Evolutionary conservation across 2,888 invertebrate genomes (phyloP).

Genomic region (Athalia circularis): DNA sequence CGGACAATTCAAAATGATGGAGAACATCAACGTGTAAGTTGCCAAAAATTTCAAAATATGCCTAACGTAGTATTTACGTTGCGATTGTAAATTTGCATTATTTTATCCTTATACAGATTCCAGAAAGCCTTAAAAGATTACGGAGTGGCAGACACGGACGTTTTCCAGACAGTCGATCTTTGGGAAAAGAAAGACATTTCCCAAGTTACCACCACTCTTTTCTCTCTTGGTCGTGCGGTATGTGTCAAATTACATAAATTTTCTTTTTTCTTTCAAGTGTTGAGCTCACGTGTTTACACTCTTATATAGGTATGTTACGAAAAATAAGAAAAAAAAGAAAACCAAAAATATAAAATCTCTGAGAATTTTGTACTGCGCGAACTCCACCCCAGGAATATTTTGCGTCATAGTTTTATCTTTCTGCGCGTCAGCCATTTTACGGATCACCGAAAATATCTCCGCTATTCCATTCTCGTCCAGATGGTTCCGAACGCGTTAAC

Average conservation of each 20-base stretch:
- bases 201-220: conserved; percentile 89
- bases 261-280: background rate
- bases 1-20: conserved; percentile 99
- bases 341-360: background rate
- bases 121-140: conserved; percentile 90
- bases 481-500: background rate
- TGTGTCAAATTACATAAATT: background rate
- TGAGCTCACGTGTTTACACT: background rate
- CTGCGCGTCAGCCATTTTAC: conserved; percentile 31
- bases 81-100: background rate
- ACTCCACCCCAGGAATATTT: background rate
- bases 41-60: background rate
- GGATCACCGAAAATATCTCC: conserved; percentile 39
- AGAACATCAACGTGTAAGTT: conserved; percentile 95
- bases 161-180: conserved; percentile 97
- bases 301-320: too few species aligned
- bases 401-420: conserved; percentile 13
- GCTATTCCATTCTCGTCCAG: conserved; percentile 18
- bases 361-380: background rate
- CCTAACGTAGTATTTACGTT: background rate
- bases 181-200: conserved; percentile 96
- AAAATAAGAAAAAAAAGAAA: too few species aligned
- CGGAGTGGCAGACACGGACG: conserved; percentile 93
- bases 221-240: conserved; percentile 90
- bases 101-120: conserved; percentile 78